A percentile compares a stretch with the other conserved stretches of the same genome.
phyloP scores from a whole-genome alignment of 2,888 invertebrate genomes.

The Dromius quadrimaculatus region DNA sequence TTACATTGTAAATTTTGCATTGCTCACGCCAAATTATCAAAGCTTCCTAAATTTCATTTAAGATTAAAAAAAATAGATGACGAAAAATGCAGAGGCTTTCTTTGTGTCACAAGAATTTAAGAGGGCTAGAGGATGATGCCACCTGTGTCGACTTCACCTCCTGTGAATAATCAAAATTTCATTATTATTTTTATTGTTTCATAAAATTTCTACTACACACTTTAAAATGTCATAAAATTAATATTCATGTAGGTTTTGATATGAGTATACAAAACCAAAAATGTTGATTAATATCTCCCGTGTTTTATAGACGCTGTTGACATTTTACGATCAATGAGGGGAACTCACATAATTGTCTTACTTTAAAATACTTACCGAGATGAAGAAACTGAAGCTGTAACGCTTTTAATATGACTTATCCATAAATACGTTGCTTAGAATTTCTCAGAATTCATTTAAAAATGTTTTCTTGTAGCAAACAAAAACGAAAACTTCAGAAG shows the following conservation, averaged over 20 bases:
- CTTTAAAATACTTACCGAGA: constrained; percentile 33
- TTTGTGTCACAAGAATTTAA: no score
- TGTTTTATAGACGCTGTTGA: constrained; percentile 31
- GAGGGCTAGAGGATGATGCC: constrained; percentile 33
- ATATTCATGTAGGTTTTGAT: constrained; percentile 43
- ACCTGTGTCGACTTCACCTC: constrained; percentile 27
- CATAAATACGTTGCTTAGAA: background rate
- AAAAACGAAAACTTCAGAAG: constrained; percentile 17
- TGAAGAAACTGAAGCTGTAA: background rate
- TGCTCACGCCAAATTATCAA: no score
- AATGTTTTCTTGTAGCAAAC: no score
- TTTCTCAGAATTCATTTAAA: no score
- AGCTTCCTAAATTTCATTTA: no score
- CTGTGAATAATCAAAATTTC: constrained; percentile 56
- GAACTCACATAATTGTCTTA: constrained; percentile 40
- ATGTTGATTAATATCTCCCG: constrained; percentile 38
- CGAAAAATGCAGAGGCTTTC: no score
- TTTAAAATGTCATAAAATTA: constrained; percentile 63
- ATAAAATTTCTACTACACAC: constrained; percentile 63
- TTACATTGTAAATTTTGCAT: no score
- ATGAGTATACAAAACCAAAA: constrained; percentile 31
- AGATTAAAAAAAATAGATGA: no score
- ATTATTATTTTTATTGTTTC: constrained; percentile 62
- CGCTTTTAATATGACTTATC: background rate
- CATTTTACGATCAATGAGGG: constrained; percentile 43